phyloP scores from a whole-genome alignment of 35 echinoderm and acorn worm species.

The Strongylocentrotus purpuratus region DNA sequence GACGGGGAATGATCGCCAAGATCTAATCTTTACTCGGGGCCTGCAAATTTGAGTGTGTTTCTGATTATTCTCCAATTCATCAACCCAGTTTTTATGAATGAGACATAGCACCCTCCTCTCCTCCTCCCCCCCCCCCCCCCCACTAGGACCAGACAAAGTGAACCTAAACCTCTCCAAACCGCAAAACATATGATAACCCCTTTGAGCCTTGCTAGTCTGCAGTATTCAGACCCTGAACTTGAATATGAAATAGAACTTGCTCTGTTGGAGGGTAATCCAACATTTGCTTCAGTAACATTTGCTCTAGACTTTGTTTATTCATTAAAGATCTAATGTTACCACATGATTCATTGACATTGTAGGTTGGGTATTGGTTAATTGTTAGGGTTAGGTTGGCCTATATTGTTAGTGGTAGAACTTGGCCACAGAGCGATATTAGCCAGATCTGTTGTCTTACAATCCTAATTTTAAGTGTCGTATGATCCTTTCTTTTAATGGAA shows the following conservation, averaged over 20 bases:
- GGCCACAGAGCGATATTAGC: too few relatives aligned
- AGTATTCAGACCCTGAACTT: background rate
- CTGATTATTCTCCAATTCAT: background rate
- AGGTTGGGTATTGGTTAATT: too few relatives aligned
- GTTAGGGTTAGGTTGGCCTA: too few relatives aligned
- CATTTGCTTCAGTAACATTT: too few relatives aligned
- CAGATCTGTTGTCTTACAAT: too few relatives aligned
- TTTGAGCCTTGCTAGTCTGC: background rate
- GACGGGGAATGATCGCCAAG: background rate
- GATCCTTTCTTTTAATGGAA: too few relatives aligned
- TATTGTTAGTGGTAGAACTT: too few relatives aligned
- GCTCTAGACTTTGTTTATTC: too few relatives aligned
- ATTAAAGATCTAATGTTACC: too few relatives aligned
- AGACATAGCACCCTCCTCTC: background rate
- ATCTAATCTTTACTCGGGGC: background rate
- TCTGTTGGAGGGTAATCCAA: background rate
- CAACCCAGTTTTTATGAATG: constrained; percentile 7
- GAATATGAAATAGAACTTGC: background rate
- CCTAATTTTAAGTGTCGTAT: too few relatives aligned
- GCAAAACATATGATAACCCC: constrained; percentile 2
- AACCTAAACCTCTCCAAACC: background rate
- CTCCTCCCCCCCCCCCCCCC: background rate
- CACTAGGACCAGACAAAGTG: background rate
- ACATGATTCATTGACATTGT: too few relatives aligned
- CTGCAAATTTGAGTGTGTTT: background rate